Evolutionary conservation across 2,797 vertebrate species (phyloP).

Genomic region (Hoplostethus atlanticus): DNA sequence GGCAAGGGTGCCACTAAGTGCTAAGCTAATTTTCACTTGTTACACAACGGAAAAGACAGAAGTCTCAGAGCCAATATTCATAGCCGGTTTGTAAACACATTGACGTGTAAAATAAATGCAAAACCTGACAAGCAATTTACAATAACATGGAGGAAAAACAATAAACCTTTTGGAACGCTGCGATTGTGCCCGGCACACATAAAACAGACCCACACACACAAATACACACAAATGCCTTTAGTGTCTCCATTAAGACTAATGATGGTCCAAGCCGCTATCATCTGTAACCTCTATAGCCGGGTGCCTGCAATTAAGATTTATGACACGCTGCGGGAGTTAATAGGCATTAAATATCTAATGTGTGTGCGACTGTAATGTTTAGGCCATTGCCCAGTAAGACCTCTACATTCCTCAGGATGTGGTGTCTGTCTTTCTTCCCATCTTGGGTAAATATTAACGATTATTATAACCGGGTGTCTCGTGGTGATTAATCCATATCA

Average conservation of each 20-base stretch:
- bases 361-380: constrained; percentile 53
- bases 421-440: constrained; percentile 16
- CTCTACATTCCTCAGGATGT: constrained; percentile 24
- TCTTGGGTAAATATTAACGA: constrained; percentile 45
- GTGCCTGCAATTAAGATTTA: constrained; percentile 61
- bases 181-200: background rate
- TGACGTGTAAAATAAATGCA: no score
- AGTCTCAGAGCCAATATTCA: no score
- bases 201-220: background rate
- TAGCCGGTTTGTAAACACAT: no score
- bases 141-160: no score
- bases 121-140: no score
- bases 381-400: constrained; percentile 13
- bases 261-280: constrained; percentile 39
- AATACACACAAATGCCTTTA: constrained; percentile 24
- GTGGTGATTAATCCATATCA: constrained; percentile 27
- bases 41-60: no score
- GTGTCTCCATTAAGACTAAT: constrained; percentile 62
- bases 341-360: constrained; percentile 61
- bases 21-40: no score
- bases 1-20: no score
- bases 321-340: constrained; percentile 53
- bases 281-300: constrained; percentile 49
- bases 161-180: background rate
- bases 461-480: constrained; percentile 39